Conservation (phyloP, 2,113 vertebrate genomes). For the Chamaea fasciata region DNA sequence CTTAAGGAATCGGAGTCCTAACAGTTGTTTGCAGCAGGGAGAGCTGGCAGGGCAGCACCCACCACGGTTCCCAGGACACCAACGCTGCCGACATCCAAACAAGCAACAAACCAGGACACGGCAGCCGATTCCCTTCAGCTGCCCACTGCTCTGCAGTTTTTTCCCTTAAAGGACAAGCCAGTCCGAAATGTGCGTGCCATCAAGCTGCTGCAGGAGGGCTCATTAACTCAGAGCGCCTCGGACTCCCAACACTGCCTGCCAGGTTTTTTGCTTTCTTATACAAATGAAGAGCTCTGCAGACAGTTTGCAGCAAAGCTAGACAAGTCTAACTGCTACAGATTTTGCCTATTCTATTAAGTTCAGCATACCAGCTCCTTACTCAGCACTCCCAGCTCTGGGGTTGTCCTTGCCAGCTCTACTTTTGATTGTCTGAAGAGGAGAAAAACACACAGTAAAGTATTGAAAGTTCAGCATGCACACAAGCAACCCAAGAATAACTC, state of each 20-base stretch:
- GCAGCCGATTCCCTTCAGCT: not conserved
- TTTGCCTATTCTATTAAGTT: not conserved
- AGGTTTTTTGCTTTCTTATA: not conserved
- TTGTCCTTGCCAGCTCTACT: not conserved
- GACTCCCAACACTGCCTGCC: not conserved
- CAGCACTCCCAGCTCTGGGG: not conserved
- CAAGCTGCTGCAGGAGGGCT: not conserved
- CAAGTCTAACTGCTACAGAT: not conserved
- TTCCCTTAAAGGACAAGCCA: constrained; percentile 50
- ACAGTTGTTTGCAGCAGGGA: not conserved
- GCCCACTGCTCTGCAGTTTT: constrained; percentile 13
- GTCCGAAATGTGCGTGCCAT: not conserved
- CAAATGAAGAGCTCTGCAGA: not conserved
- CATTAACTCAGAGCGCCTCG: not conserved
- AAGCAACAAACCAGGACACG: not conserved
- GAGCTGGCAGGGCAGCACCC: not conserved
- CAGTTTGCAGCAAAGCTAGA: not conserved
- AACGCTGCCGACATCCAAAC: not conserved
- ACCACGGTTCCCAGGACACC: not conserved
- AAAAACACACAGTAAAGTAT: not conserved
- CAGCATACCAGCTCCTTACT: not conserved
- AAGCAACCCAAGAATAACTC: not conserved
- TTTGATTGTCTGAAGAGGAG: not conserved
- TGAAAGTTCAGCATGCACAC: not conserved
- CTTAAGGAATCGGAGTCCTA: not conserved